These are phyloP conservation scores for Festucalex cinctus DNA, from an alignment of 2,113 vertebrate species.

Conservation along the genomic window DNA sequence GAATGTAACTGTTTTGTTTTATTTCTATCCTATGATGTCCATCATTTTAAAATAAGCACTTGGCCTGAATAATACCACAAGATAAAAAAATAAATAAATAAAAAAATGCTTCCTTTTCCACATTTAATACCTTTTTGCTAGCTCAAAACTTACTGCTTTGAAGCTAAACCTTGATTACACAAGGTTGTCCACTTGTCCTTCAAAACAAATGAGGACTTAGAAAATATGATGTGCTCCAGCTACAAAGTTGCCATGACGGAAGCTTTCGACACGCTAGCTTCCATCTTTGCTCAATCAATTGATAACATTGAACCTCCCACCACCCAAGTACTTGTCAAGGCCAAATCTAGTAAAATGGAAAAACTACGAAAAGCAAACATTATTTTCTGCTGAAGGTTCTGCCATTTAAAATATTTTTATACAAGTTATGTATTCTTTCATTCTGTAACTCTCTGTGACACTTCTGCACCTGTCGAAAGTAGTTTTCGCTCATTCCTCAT, in stretches of 20 bases:
- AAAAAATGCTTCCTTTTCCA: not conserved
- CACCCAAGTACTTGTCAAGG: not conserved
- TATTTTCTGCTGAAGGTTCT: not conserved
- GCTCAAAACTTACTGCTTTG: slow-evolving; percentile 16
- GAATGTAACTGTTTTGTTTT: not conserved
- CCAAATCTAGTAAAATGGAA: not conserved
- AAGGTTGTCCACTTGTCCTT: slow-evolving; percentile 15
- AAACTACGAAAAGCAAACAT: not conserved
- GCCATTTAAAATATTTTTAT: not conserved
- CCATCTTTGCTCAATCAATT: not conserved
- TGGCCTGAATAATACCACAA: not conserved
- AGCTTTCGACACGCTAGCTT: not conserved
- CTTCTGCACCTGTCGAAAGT: no score
- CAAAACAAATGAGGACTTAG: slow-evolving; percentile 28
- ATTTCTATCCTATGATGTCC: not conserved
- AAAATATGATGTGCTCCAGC: not conserved
- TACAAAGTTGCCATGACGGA: not conserved
- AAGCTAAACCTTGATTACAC: slow-evolving; percentile 30
- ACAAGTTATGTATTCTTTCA: not conserved
- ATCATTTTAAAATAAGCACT: not conserved
- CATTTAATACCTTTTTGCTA: slow-evolving; percentile 17
- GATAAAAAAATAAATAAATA: no score
- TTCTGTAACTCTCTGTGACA: no score
- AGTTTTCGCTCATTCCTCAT: no score
- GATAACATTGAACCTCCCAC: not conserved